These are phyloP conservation scores for Drosophila paramelanica DNA, from an alignment of 2,888 invertebrate species.

Conservation along the genomic window DNA sequence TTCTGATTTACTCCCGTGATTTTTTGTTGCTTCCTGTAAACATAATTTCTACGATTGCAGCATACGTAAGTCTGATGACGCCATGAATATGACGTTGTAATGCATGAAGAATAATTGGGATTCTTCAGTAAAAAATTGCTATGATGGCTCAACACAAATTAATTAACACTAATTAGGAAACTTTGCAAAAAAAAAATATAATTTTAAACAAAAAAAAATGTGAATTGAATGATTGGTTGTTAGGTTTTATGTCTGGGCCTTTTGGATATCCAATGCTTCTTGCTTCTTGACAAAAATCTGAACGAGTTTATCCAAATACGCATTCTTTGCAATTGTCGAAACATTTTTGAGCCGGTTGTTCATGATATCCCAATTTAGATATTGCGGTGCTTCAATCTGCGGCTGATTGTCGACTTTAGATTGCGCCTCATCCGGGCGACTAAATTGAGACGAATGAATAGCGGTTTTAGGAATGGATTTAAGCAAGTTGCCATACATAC, in stretches of 20 bases:
- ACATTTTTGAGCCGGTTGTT: conserved; percentile 30
- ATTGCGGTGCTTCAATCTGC: conserved; percentile 48
- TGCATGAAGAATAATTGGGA: not conserved
- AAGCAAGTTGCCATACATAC: conserved; percentile 26
- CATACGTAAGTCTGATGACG: conserved; percentile 29
- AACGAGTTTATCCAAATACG: conserved; percentile 56
- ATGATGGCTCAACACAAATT: conserved; percentile 27
- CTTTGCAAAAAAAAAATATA: conserved; percentile 3
- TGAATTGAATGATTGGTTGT: too few relatives aligned
- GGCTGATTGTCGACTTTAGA: not conserved
- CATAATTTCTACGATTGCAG: conserved; percentile 21
- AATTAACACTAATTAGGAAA: conserved; percentile 17
- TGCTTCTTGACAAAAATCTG: conserved; percentile 40
- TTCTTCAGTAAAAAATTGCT: conserved; percentile 6
- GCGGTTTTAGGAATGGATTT: conserved; percentile 30
- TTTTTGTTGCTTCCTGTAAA: conserved; percentile 17
- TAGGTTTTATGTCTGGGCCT: not conserved
- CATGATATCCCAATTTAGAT: conserved; percentile 60
- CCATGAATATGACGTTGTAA: conserved; percentile 36
- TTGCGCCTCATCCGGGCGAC: conserved; percentile 30
- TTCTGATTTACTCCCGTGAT: conserved; percentile 23
- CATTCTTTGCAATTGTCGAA: conserved; percentile 39
- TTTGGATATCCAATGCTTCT: conserved; percentile 10
- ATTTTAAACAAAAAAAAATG: not conserved
- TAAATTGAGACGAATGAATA: conserved; percentile 25